Evolutionary conservation across 2,797 vertebrate species (phyloP), one percentile per base, ranked within the genome.

Genomic region (Danio jaintianensis): DNA sequence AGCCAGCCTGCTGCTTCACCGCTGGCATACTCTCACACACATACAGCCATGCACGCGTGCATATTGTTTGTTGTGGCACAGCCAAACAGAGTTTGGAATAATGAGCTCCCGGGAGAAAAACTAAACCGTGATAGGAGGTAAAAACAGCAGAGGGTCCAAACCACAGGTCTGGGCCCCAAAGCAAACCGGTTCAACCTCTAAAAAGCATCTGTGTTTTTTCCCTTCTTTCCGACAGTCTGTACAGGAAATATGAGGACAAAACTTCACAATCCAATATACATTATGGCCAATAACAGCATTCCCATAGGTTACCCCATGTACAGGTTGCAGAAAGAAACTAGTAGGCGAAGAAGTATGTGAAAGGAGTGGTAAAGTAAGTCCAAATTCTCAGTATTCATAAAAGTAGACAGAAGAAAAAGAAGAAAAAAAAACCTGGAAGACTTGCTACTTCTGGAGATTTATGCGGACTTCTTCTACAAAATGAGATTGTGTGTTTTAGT

Each of bases 41-140:
- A 53, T 15, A n/a, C 18, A 62, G 45, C 42, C 45, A 40, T 66
- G 40, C 75, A 69, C 8, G 7, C 75, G 78, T 48, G 70, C 48
- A 84, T 55, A 80, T 53, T 79, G 76, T 75, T 87, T 86, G 81
- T 85, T 86, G 73, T 82, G 72, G 81, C 71, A 75, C 52, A 77
- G 82, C 84, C 81, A 69, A 84, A 66, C 72, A 78, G 74, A 87
- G 81, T 10, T 16, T 75, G 76, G 83, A 92, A 87, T 92, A 91
- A 92, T 91, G 89, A 91, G 89, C 80, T 85, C 90, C 85, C 87
- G 18, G 16, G 88, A 91, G 89, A 77, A 45, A 38, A 22, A 48
- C 80, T 20, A 18, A 68, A 85, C 85, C 48, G 56, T 62, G 82
- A 45, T 75, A 84, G 79, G 83, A 67, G 68, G 84, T 69, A 16